These are phyloP conservation scores for Capromys pilorides DNA, from an alignment of 2,797 vertebrate genomes.

Conservation along the genomic window DNA sequence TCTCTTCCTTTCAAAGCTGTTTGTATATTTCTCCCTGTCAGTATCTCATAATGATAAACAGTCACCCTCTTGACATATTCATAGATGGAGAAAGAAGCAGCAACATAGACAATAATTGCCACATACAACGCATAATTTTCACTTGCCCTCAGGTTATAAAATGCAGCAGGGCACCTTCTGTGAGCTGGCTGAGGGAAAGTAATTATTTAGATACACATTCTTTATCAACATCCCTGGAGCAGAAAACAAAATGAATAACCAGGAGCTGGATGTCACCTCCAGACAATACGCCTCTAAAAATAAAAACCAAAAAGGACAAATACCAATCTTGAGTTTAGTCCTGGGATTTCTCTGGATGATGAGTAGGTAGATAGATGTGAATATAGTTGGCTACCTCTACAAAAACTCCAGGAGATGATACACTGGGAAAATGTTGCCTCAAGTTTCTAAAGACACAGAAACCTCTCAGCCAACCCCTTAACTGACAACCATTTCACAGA, in stretches of 20 bases:
- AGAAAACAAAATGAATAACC: constrained; percentile 51
- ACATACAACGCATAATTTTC: constrained; percentile 1
- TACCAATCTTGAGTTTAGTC: not conserved
- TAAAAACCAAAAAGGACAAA: constrained; percentile 35
- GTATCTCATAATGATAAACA: not conserved
- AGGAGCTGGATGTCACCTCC: constrained; percentile 26
- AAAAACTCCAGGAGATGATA: not conserved
- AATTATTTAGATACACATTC: constrained; percentile 63
- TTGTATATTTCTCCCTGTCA: not conserved
- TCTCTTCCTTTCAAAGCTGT: not conserved
- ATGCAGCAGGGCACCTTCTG: constrained; percentile 43
- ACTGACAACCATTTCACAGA: not conserved
- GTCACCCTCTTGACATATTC: not conserved
- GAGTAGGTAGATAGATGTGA: not conserved
- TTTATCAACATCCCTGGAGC: constrained; percentile 58
- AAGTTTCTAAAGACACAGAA: not conserved
- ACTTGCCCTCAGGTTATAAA: constrained; percentile 59
- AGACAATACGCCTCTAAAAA: constrained; percentile 55
- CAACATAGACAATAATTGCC: constrained; percentile 53
- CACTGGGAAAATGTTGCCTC: no score
- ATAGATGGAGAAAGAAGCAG: not conserved
- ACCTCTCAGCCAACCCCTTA: not conserved
- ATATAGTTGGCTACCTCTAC: not conserved
- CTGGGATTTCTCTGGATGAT: not conserved
- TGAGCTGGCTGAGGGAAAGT: constrained; percentile 15